Conservation (phyloP, 2,888 invertebrate species). For the Perizoma affinitatum region DNA sequence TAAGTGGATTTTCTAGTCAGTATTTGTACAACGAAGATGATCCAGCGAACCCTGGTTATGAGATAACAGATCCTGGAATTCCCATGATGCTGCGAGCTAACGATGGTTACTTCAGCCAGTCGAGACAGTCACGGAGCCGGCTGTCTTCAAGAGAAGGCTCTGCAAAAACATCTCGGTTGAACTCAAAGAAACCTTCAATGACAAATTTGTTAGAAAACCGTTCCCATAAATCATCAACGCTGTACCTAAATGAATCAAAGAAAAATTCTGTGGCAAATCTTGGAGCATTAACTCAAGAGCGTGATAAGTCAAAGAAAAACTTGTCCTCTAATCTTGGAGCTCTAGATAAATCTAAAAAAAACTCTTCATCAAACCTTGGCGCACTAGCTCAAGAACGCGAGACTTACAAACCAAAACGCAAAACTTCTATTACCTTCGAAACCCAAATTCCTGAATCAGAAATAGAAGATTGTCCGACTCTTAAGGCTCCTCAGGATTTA, state of each 20-base stretch:
- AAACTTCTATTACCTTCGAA: constrained; percentile 66
- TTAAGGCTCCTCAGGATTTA: constrained; percentile 79
- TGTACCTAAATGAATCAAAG: constrained; percentile 79
- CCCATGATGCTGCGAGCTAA: constrained; percentile 87
- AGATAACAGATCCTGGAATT: constrained; percentile 86
- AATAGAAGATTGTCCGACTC: constrained; percentile 79
- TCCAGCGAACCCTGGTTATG: constrained; percentile 85
- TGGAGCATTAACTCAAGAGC: constrained; percentile 63
- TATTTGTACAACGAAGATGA: constrained; percentile 87
- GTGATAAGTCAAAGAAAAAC: constrained; percentile 60
- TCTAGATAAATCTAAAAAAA: constrained; percentile 69
- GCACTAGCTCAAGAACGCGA: constrained; percentile 66
- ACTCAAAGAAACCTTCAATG: constrained; percentile 77
- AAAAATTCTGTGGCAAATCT: constrained; percentile 74
- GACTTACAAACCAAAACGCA: constrained; percentile 67
- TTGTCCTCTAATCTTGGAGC: constrained; percentile 68
- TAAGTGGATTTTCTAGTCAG: constrained; percentile 85
- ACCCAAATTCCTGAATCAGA: constrained; percentile 77
- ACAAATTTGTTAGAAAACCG: constrained; percentile 73
- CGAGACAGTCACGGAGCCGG: constrained; percentile 71
- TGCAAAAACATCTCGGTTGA: constrained; percentile 71
- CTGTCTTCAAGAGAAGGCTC: constrained; percentile 73
- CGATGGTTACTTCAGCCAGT: constrained; percentile 85
- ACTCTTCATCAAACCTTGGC: constrained; percentile 69
- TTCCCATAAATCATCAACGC: constrained; percentile 74